phyloP scores from a whole-genome alignment of 2,113 vertebrate species.

The Oxyruncus cristatus region DNA sequence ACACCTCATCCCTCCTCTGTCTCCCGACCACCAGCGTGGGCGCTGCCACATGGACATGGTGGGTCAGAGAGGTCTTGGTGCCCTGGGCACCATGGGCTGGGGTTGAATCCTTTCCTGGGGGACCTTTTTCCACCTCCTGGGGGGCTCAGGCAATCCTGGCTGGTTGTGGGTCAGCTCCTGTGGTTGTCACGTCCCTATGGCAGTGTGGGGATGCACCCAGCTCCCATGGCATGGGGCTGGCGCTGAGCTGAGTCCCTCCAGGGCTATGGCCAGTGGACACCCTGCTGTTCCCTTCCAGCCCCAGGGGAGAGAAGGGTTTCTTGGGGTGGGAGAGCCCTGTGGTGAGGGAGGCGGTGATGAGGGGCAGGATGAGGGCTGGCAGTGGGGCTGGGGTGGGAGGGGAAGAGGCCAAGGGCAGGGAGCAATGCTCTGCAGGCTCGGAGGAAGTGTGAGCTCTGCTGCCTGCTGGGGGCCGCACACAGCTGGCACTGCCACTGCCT shows the following conservation, averaged over 20 bases:
- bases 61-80: not conserved
- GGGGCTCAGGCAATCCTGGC: fast-evolving
- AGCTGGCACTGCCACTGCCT: not conserved
- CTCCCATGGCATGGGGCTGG: not conserved
- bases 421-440: fast-evolving
- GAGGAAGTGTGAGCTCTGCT: not conserved
- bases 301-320: fast-evolving
- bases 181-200: not conserved
- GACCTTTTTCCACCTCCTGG: not conserved
- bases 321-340: not conserved
- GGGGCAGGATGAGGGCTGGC: constrained; percentile 23
- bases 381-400: not conserved
- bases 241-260: not conserved
- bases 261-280: not conserved
- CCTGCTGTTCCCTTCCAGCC: fast-evolving
- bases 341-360: fast-evolving
- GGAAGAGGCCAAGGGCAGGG: constrained; percentile 31
- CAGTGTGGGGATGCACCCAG: not conserved
- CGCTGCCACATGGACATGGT: not conserved
- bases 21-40: fast-evolving
- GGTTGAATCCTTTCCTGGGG: not conserved
- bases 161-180: not conserved
- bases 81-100: not conserved
- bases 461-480: not conserved
- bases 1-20: not conserved